Base-by-base conservation (phyloP, 2,797 vertebrate species). In the Molossus molossus region DNA sequence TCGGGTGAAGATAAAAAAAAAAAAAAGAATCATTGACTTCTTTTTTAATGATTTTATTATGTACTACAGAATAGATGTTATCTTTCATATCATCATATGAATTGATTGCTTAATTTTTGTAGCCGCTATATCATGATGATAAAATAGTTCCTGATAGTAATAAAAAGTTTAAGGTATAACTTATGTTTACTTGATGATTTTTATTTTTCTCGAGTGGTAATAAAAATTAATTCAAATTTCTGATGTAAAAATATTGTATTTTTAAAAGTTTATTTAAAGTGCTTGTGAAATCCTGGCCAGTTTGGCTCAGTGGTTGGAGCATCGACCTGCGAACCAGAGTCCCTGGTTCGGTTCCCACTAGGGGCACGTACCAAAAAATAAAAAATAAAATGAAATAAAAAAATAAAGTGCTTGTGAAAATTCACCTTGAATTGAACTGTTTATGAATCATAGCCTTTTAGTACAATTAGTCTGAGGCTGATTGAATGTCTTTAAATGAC, bases 31-130 rank as follows among this genome's bases (percentile, higher is more conserved):
- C 6, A 83, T 23, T 79, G 27, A 75, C 40, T 79, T 73, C 27
- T 37, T 79, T 81, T 87, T 87, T 17, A 91, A 9, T 55, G 23
- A 77, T 81, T 90, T 91, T 93, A 87, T 90, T 37, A 84, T 85
- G 62, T 85, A 55, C 1, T 87, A 17, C 4, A 83, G 25, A 12
- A 57, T 10, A 87, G 21, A 79, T 87, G 20, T 65, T 92, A 76
- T 70, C 40, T 37, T 37, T 93, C 33, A 87, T 45, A 57, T 73
- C 17, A 79, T 79, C 37, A 69, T 94, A 50, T 62, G 5, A 90
- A 89, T 60, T 37, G 45, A 69, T 72, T 94, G n/a, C 23, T 82
- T 76, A 87, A 77, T 90, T 96, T 86, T 77, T 79, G 45, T 83
- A 70, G 33, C 3, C 82, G 12, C 15, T 76, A 37, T 53, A 33